phyloP scores from a whole-genome alignment of 23 tunicate species.

The Clavelina lepadiformis region DNA sequence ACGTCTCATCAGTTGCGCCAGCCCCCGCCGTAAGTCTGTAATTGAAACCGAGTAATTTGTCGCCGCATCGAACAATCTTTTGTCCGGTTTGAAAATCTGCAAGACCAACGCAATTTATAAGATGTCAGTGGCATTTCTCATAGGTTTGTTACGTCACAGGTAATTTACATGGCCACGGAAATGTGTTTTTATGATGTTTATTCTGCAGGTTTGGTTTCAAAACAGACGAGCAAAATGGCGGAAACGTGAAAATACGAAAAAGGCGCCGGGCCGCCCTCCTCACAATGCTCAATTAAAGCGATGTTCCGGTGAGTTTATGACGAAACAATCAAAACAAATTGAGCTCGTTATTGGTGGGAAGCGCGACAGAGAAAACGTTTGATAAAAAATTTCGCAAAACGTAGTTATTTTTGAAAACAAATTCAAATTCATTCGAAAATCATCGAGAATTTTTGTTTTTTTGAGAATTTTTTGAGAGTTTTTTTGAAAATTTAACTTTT shows the following conservation, averaged over 20 bases:
- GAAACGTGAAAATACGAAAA: conserved; percentile 91
- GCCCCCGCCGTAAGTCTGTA: not conserved
- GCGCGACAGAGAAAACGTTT: too few species aligned
- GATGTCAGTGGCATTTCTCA: too few species aligned
- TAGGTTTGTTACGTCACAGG: too few species aligned
- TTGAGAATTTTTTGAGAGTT: too few species aligned
- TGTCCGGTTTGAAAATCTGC: not conserved
- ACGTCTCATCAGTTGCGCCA: too few species aligned
- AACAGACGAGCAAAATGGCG: conserved; percentile 99
- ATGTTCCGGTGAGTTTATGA: conserved; percentile 72
- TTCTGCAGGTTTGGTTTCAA: conserved; percentile 97
- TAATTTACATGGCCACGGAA: not conserved
- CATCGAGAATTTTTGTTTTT: too few species aligned
- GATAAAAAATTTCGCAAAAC: not conserved
- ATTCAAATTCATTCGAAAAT: too few species aligned
- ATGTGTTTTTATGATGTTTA: not conserved
- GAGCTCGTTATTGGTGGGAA: too few species aligned
- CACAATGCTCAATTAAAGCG: conserved; percentile 75
- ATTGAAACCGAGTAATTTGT: conserved; percentile 24
- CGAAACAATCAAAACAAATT: too few species aligned
- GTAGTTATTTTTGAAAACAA: not conserved
- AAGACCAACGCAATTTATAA: not conserved
- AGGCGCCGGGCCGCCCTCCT: conserved; percentile 97
- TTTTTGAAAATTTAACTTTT: too few species aligned
- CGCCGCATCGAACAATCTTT: not conserved